Evolutionary conservation across 2,888 invertebrate genomes (phyloP).

Genomic region (Chorisops tibialis): DNA sequence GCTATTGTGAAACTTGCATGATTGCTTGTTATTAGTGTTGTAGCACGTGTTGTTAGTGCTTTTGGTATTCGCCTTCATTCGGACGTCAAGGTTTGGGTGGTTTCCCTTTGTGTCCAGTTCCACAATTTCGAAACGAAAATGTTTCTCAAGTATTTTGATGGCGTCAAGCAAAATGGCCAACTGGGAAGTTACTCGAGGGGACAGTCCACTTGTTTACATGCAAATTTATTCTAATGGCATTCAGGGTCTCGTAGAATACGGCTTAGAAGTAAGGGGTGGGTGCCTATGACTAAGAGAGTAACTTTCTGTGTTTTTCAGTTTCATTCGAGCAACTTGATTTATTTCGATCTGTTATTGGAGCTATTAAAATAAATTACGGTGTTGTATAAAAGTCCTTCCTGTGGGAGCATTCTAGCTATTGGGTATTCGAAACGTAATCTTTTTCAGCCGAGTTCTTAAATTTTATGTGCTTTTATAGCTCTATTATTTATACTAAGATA

Average conservation of each 20-base stretch:
- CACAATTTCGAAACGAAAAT: neutral
- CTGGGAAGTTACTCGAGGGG: neutral
- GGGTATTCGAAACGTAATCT: too few relatives aligned
- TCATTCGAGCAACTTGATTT: neutral
- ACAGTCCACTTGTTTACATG: neutral
- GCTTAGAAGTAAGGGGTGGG: neutral
- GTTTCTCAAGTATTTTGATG: neutral
- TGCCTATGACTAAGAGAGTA: neutral
- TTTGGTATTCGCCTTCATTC: neutral
- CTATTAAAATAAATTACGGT: neutral
- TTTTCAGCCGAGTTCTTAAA: too few relatives aligned
- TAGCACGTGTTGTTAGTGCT: neutral
- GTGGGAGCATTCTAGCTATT: too few relatives aligned
- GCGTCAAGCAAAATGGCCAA: neutral
- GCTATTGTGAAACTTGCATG: neutral
- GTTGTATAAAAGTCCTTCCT: too few relatives aligned
- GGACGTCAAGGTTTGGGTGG: neutral
- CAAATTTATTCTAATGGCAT: conserved; percentile 8
- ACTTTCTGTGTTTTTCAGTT: neutral
- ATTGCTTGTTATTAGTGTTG: conserved; percentile 4
- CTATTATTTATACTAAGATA: too few relatives aligned
- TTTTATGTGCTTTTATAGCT: too few relatives aligned
- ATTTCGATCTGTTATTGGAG: neutral
- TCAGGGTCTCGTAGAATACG: neutral
- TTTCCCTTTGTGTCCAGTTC: neutral